A percentile compares a stretch with the other conserved stretches of the same genome.
phyloP scores from a whole-genome alignment of 1,140 invertebrate species.

The Neomicropteryx cornuta region DNA sequence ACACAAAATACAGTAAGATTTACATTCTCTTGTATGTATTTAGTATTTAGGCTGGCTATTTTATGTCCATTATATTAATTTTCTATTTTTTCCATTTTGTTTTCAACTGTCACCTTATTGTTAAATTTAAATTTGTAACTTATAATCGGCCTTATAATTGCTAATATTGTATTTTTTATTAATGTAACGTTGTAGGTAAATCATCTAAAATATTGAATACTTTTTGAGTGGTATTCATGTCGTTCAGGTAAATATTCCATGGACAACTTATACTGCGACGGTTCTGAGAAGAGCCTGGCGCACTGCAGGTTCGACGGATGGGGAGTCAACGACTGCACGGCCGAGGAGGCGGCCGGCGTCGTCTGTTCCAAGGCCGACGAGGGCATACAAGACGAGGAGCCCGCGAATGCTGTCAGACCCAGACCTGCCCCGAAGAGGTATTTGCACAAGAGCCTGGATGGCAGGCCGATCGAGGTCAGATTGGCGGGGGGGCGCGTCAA shows the following conservation, averaged over 20 bases:
- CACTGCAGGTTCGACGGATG: slow-evolving; percentile 74
- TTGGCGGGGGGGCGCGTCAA: slow-evolving; percentile 49
- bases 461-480: slow-evolving; percentile 32
- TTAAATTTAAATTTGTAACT: neutral
- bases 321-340: slow-evolving; percentile 69
- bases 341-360: slow-evolving; percentile 71
- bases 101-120: neutral
- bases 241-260: slow-evolving; percentile 69
- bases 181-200: neutral
- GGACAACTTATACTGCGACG: slow-evolving; percentile 80
- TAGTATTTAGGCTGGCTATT: no score
- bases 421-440: slow-evolving; percentile 20
- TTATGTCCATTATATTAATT: neutral
- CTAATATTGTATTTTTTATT: neutral
- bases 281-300: slow-evolving; percentile 58
- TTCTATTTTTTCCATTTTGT: slow-evolving; percentile 1
- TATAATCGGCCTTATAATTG: neutral
- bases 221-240: slow-evolving; percentile 8
- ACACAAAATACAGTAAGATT: no score
- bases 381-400: slow-evolving; percentile 13
- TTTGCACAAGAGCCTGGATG: slow-evolving; percentile 30
- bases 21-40: no score
- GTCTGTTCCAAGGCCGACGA: slow-evolving; percentile 50
- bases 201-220: neutral
- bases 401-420: slow-evolving; percentile 13